These are phyloP conservation scores for Drosophila recens DNA, from an alignment of 2,888 invertebrate genomes.

Conservation along the genomic window DNA sequence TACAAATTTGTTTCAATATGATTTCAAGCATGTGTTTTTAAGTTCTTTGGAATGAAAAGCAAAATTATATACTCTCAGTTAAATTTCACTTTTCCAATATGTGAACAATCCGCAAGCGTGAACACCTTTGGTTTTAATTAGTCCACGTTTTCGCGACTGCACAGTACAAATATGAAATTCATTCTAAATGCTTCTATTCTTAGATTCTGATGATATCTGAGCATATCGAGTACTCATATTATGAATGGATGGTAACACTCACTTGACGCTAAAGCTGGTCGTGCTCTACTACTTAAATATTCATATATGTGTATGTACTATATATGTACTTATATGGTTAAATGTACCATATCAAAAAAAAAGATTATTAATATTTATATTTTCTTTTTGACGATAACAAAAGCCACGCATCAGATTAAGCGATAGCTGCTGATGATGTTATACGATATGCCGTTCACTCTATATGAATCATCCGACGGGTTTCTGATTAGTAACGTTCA, in stretches of 20 bases:
- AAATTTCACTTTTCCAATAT: too few species aligned
- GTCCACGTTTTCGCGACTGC: too few species aligned
- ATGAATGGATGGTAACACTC: constrained; percentile 21
- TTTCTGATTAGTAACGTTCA: constrained; percentile 35
- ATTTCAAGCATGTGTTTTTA: too few species aligned
- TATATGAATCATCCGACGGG: constrained; percentile 55
- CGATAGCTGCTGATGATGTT: constrained; percentile 55
- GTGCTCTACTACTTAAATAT: constrained; percentile 10
- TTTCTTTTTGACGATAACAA: constrained; percentile 44
- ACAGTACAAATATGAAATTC: too few species aligned
- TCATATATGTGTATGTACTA: not conserved
- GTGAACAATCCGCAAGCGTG: too few species aligned
- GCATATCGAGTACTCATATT: constrained; percentile 8
- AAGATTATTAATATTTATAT: constrained; percentile 7
- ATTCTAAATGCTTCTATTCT: not conserved
- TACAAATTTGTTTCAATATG: too few species aligned
- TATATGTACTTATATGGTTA: not conserved
- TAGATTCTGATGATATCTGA: constrained; percentile 5
- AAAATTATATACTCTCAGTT: too few species aligned
- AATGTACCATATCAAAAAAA: constrained; percentile 4
- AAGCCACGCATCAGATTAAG: constrained; percentile 57
- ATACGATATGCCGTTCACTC: constrained; percentile 37
- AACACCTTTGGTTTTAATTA: too few species aligned
- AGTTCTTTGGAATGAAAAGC: too few species aligned
- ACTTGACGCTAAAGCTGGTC: constrained; percentile 3